These are phyloP conservation scores for Xenentodon cancila DNA, from an alignment of 2,797 vertebrate species.

Conservation along the genomic window DNA sequence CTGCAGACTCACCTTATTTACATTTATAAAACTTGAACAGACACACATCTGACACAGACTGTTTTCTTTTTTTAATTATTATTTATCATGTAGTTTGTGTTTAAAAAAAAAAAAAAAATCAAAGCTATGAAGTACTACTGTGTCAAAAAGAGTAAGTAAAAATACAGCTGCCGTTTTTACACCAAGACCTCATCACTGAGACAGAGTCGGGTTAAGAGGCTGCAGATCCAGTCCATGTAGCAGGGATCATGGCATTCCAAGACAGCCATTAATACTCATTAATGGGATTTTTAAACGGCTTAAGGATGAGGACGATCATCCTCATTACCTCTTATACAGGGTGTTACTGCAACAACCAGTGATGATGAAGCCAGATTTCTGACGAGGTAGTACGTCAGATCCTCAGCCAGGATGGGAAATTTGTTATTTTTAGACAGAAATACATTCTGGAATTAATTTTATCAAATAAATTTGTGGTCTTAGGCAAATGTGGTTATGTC, in stretches of 20 bases:
- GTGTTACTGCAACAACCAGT: constrained; percentile 43
- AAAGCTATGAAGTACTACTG: constrained; percentile 9
- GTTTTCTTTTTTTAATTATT: neutral
- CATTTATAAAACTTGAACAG: neutral
- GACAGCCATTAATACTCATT: constrained; percentile 70
- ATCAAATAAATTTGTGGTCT: constrained; percentile 52
- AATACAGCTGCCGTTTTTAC: constrained; percentile 44
- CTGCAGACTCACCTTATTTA: neutral
- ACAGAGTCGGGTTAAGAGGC: constrained; percentile 44
- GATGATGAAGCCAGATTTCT: constrained; percentile 59
- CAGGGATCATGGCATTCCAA: constrained; percentile 54
- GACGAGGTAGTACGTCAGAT: constrained; percentile 52
- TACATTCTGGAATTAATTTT: constrained; percentile 52
- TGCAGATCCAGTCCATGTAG: constrained; percentile 53
- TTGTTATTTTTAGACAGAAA: constrained; percentile 57
- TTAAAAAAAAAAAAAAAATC: neutral
- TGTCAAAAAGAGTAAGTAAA: constrained; percentile 28
- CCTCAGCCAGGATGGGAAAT: constrained; percentile 40
- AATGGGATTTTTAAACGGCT: constrained; percentile 61
- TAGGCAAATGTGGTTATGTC: constrained; percentile 4
- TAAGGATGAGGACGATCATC: constrained; percentile 51
- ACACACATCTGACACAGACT: neutral
- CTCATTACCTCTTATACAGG: constrained; percentile 21
- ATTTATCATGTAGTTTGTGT: neutral
- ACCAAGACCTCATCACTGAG: constrained; percentile 49